phyloP scores from a whole-genome alignment of 2,888 invertebrate species.

The Epinotia demarniana region DNA sequence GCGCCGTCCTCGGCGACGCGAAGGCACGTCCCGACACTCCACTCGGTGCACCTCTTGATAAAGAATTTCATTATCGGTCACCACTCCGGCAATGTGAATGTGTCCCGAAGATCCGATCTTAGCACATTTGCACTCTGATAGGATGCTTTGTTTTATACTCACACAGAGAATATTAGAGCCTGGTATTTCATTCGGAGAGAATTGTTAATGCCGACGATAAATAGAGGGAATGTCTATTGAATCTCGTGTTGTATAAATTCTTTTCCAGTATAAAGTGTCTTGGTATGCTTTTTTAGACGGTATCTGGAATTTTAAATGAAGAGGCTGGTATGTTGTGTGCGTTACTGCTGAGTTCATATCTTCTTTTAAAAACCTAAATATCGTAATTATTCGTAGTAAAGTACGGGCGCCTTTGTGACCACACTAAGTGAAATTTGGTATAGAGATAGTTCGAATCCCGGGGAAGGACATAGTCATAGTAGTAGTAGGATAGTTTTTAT shows the following conservation, averaged over 20 bases:
- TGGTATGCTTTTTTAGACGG: constrained; percentile 23
- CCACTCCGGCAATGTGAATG: constrained; percentile 65
- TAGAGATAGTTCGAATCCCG: too few relatives aligned
- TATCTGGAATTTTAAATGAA: background rate
- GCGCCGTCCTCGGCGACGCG: constrained; percentile 38
- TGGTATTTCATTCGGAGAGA: constrained; percentile 35
- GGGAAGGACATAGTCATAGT: too few relatives aligned
- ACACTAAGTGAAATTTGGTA: too few relatives aligned
- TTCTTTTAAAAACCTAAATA: background rate
- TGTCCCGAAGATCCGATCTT: constrained; percentile 62
- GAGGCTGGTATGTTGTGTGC: background rate
- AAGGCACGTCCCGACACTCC: constrained; percentile 68
- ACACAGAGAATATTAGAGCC: constrained; percentile 35
- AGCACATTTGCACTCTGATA: constrained; percentile 51
- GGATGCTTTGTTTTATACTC: constrained; percentile 43
- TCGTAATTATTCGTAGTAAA: background rate
- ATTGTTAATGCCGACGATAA: constrained; percentile 37
- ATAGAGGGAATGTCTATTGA: constrained; percentile 32
- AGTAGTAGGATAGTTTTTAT: too few relatives aligned
- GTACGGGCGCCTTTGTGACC: background rate
- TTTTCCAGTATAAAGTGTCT: constrained; percentile 17
- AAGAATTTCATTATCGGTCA: constrained; percentile 76
- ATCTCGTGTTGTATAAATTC: constrained; percentile 3
- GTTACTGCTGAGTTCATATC: background rate
- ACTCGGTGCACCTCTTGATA: constrained; percentile 67